phyloP scores from a whole-genome alignment of 2,797 vertebrate species.

The Yasuhikotakia modesta region DNA sequence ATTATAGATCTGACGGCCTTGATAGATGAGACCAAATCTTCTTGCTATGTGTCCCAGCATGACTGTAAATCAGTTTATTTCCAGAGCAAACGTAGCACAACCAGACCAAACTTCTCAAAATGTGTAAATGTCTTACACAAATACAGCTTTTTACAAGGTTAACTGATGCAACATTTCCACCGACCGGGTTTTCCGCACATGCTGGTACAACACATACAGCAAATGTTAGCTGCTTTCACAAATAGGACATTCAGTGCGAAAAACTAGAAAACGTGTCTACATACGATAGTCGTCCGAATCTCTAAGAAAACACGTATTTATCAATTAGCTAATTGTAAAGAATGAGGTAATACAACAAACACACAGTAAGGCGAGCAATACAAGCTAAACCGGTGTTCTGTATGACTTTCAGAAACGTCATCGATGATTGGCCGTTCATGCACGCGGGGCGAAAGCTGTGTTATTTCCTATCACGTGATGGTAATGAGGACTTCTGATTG shows the following conservation, averaged over 20 bases:
- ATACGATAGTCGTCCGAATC: neutral
- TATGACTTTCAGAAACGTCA: slow-evolving; percentile 28
- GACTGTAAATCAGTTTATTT: slow-evolving; percentile 9
- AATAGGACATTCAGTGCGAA: neutral
- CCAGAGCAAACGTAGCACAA: neutral
- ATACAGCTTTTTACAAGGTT: neutral
- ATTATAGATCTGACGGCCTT: neutral
- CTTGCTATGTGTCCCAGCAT: slow-evolving; percentile 54
- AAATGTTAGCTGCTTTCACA: neutral
- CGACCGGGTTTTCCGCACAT: neutral
- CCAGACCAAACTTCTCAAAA: neutral
- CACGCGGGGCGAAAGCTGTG: neutral
- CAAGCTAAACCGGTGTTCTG: neutral
- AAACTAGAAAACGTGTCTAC: neutral
- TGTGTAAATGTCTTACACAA: neutral
- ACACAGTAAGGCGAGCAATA: neutral
- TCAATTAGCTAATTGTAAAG: neutral
- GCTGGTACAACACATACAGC: neutral
- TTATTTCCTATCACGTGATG: slow-evolving; percentile 21
- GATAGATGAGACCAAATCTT: slow-evolving; percentile 42
- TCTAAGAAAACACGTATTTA: neutral
- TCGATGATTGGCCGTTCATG: slow-evolving; percentile 5
- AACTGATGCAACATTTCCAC: neutral
- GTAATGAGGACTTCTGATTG: slow-evolving; percentile 27
- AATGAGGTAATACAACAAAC: neutral